phyloP scores from a whole-genome alignment of 1,140 invertebrate genomes.

The Anoplolepis gracilipes region DNA sequence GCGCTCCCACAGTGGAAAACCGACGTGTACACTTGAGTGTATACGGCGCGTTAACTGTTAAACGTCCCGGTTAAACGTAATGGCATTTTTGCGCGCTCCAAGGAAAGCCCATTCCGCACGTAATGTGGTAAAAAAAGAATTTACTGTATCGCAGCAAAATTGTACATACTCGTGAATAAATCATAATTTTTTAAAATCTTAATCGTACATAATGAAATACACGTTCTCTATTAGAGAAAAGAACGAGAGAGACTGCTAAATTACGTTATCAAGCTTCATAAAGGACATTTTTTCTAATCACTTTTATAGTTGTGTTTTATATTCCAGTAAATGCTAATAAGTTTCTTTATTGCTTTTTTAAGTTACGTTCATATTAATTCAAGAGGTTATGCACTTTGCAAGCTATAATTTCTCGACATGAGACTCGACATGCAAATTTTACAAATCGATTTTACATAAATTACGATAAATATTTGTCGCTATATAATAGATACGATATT shows the following conservation, averaged over 20 bases:
- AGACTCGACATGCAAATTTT: slow-evolving; percentile 13
- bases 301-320: background rate
- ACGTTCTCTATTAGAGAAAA: too few species aligned
- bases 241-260: background rate
- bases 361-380: background rate
- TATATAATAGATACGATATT: background rate
- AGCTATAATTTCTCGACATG: slow-evolving; percentile 7
- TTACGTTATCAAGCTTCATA: background rate
- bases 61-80: slow-evolving; percentile 13
- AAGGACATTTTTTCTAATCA: background rate
- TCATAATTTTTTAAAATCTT: background rate
- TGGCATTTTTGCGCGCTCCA: background rate
- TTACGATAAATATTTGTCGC: background rate
- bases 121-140: background rate
- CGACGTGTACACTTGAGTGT: background rate
- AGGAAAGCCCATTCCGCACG: background rate
- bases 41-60: slow-evolving; percentile 22
- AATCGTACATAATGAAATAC: background rate
- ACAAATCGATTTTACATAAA: slow-evolving; percentile 18
- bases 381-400: background rate
- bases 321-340: slow-evolving; percentile 11
- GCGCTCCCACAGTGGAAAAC: background rate
- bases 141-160: background rate
- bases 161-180: background rate
- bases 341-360: background rate